These are phyloP conservation scores for Champsocephalus gunnari DNA, from an alignment of 2,797 vertebrate species.

Conservation along the genomic window DNA sequence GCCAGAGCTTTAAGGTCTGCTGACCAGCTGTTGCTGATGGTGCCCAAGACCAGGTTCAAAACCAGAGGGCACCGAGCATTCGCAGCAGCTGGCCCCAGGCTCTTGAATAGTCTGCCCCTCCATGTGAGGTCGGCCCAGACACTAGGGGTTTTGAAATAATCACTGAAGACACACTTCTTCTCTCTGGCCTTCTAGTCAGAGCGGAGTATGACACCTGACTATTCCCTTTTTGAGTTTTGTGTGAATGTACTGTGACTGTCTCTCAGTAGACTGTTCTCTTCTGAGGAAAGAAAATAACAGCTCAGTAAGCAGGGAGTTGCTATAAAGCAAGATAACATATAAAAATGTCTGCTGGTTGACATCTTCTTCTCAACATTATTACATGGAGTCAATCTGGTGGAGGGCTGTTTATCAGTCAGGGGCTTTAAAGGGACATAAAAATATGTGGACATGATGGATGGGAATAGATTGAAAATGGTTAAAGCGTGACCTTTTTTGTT, in stretches of 20 bases:
- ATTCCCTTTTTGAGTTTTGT: not conserved
- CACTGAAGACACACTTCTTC: no score
- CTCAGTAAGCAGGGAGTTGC: slow-evolving; percentile 27
- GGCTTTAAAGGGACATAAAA: slow-evolving; percentile 27
- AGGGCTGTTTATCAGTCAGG: slow-evolving; percentile 38
- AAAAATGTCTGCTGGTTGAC: slow-evolving; percentile 52
- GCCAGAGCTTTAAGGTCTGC: no score
- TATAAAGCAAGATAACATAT: slow-evolving; percentile 40
- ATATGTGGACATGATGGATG: slow-evolving; percentile 32
- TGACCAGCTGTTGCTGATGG: no score
- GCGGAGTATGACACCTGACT: no score
- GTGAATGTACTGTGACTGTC: not conserved
- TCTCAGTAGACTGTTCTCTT: slow-evolving; percentile 24
- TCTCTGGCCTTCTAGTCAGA: no score
- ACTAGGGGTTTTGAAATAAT: no score
- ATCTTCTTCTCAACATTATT: slow-evolving; percentile 40
- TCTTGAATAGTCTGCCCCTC: no score
- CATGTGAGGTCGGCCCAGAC: no score
- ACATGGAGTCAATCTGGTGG: slow-evolving; percentile 20
- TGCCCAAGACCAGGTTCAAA: no score
- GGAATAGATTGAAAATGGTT: slow-evolving; percentile 29
- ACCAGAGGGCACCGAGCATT: no score
- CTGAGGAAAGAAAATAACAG: slow-evolving; percentile 16
- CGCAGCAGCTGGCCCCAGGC: no score
- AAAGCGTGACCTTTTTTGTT: not conserved